phyloP scores from a whole-genome alignment of 2,113 vertebrate species.

The Sorex fumeus region DNA sequence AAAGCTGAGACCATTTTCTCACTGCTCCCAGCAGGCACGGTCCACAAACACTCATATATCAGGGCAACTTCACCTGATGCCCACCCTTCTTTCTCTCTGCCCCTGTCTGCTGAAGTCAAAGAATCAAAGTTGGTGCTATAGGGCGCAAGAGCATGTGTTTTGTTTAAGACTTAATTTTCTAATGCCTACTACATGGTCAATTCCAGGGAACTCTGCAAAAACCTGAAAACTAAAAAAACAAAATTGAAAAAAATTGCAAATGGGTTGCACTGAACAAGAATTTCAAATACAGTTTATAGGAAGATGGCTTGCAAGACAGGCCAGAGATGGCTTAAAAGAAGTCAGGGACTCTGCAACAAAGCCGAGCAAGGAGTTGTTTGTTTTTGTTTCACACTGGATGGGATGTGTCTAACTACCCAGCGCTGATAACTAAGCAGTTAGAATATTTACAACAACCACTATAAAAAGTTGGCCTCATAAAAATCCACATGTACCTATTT shows the following conservation, averaged over 20 bases:
- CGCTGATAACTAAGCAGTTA: neutral
- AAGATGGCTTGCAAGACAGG: neutral
- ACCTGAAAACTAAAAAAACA: neutral
- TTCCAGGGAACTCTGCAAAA: neutral
- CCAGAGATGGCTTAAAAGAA: neutral
- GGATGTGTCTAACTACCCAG: neutral
- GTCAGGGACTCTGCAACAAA: neutral
- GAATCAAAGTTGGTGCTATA: neutral
- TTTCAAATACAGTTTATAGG: neutral
- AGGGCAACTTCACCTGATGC: neutral
- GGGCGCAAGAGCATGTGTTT: neutral
- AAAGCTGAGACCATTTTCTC: neutral
- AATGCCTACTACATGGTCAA: neutral
- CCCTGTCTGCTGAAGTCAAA: neutral
- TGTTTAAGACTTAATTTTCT: slow-evolving; percentile 21
- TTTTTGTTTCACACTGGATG: neutral
- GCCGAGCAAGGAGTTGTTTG: neutral
- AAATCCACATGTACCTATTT: neutral
- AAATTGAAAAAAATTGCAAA: neutral
- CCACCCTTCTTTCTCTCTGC: too few species aligned
- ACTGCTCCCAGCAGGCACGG: neutral
- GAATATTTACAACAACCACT: neutral
- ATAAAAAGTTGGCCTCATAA: neutral
- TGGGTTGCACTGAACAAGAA: neutral
- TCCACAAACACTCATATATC: neutral